Base-by-base conservation (phyloP, 2,888 invertebrate species). In the Troides oblongomaculatus region DNA sequence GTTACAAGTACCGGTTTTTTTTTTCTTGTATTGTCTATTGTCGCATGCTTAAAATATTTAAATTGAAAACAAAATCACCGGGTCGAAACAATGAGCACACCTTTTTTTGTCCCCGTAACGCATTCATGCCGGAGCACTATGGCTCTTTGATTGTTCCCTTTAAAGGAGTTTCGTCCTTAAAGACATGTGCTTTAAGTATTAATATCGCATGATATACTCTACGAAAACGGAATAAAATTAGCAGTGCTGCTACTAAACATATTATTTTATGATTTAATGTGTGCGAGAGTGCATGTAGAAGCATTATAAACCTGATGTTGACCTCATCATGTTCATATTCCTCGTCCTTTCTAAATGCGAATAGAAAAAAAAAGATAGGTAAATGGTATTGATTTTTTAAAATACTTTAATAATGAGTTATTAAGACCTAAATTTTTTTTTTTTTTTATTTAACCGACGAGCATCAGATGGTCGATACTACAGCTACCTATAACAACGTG, bases 1-100 rank as follows among this genome's bases (percentile, higher is more conserved):
- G 86, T 89, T 85, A 90, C 90, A 90, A 92, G 92, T 92, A 92
- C 92, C 90, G 90, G 90, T 90, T 89, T 84, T 86, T n/a, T n/a
- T 53, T 53, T n/a, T 53, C 8, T 30, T 5, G 30, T 12, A n/a
- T 53, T 83, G 83, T 89, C 90, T 90, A 90, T 92, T 92, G 91
- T 91, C 89, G 86, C 85, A 77, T 81, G 87, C 83, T 86, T 88
- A 87, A 90, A 88, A 88, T 91, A 90, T 92, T 92, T 87, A 90
- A 92, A 91, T 92, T 86, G 83, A 85, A 81, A 91, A 90, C 90
- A 87, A 87, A 90, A 88, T 89, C 86, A 84, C 79, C 84, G 86
- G 84, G 81, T 81, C 88, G 86, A 92, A 92, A 91, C 91, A 92
- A 91, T 87, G 81, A 80, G 79, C 79, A 77, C 82, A 85, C 87